Base-by-base conservation (phyloP, 2,797 vertebrate species). In the Trachurus trachurus region DNA sequence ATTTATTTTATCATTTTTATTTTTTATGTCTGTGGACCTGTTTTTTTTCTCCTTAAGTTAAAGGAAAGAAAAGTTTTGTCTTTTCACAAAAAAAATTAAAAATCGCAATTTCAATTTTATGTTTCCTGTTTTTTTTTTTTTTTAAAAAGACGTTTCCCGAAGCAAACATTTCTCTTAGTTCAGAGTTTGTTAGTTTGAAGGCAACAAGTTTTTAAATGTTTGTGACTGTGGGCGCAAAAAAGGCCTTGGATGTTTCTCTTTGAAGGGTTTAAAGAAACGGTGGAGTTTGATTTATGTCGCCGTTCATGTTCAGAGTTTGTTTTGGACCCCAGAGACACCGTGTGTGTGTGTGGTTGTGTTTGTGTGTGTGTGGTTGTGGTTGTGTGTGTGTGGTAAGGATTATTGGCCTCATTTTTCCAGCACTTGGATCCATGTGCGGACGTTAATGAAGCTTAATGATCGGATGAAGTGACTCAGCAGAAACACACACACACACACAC, bases 401-500 rank as follows among this genome's bases (percentile, higher is more conserved):
- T 17, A 17, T 2, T 42, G 40, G 40, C 40, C 40, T 42, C 40
- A 42, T 42, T 42, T 42, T 42, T 42, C 40, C 40, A 42, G 40
- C 12, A 42, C 40, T 42, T 42, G 40, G 12, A 13, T 12, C 10
- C 11, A 12, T 42, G 40, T 42, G 40, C 40, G 13, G 40, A 42
- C 40, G 40, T 42, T 42, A 42, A 42, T 42, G 40, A 42, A 42
- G 40, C 3, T 5, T 44, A 22, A 29, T 49, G 72, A 58, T 4
- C 7, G 4, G 17, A 58, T 11, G 57, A 69, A 29, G 19, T 82
- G 85, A 87, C 74, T 87, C 73, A 52, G 74, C 77, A 72, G n/a
- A 71, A 71, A 37, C 5, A 37, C 37, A 37, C 37, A 39, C 37
- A 37, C 37, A 37, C 4, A 37, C 37, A 37, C 37, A 37, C 37